phyloP scores from a whole-genome alignment of 2,113 vertebrate genomes.

The Desmodus rotundus region DNA sequence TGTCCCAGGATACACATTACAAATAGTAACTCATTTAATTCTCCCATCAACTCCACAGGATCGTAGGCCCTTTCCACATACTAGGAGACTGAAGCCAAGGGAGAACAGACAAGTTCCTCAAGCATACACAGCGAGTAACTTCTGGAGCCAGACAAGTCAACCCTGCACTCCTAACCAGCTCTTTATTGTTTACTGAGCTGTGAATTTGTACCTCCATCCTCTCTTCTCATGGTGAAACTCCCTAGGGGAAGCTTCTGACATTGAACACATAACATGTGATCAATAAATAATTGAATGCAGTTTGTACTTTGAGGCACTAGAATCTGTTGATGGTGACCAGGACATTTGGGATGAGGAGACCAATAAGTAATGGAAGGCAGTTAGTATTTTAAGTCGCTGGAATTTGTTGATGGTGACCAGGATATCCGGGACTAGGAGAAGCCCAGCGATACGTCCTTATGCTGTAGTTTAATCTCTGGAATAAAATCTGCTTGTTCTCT shows the following conservation, averaged over 20 bases:
- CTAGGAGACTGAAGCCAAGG: neutral
- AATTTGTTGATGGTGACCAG: neutral
- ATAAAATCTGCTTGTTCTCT: slow-evolving; percentile 7
- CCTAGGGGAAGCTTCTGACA: neutral
- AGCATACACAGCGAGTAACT: neutral
- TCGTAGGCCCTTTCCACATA: neutral
- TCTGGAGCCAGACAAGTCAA: too few species aligned
- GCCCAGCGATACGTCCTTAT: neutral
- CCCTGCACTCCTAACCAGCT: neutral
- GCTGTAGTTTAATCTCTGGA: neutral
- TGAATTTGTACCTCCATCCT: neutral
- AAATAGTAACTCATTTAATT: neutral
- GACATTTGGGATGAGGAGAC: neutral
- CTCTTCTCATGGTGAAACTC: neutral
- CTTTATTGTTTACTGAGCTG: neutral
- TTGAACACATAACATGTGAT: neutral
- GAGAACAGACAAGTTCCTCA: neutral
- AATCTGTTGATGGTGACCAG: neutral
- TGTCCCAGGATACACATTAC: neutral
- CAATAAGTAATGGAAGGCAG: neutral
- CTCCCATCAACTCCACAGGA: neutral
- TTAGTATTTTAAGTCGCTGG: neutral
- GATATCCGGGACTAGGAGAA: neutral
- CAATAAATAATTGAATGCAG: neutral
- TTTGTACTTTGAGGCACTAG: neutral